phyloP scores from a whole-genome alignment of 2,888 invertebrate species.

The Acanthacorydalis orientalis region DNA sequence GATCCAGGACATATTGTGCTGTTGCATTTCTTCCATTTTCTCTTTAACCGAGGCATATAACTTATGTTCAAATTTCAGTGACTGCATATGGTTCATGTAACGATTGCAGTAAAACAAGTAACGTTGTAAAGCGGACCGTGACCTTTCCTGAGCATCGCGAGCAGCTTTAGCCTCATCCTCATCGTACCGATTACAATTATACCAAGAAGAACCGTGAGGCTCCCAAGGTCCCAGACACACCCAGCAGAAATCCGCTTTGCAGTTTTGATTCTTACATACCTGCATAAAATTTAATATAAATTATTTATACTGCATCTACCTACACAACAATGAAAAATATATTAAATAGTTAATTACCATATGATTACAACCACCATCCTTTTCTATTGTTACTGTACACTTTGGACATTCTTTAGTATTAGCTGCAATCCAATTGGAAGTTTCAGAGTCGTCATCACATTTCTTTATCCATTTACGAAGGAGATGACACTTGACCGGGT shows the following conservation, averaged over 20 bases:
- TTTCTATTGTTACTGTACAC: constrained; percentile 92
- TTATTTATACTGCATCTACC: background rate
- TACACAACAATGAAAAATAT: background rate
- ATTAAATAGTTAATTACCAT: constrained; percentile 41
- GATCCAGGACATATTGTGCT: constrained; percentile 99
- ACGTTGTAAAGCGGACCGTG: constrained; percentile 84
- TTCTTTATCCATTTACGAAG: constrained; percentile 96
- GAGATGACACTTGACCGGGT: constrained; percentile 88
- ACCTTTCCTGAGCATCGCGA: constrained; percentile 87
- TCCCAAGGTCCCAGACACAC: constrained; percentile 98
- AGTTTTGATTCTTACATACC: constrained; percentile 91
- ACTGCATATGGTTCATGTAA: constrained; percentile 99
- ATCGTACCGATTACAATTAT: constrained; percentile 92
- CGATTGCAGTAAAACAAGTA: constrained; percentile 98
- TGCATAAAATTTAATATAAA: background rate
- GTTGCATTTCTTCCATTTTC: constrained; percentile 99
- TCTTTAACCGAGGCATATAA: constrained; percentile 88
- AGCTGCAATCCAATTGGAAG: constrained; percentile 98
- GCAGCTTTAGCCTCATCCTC: constrained; percentile 94
- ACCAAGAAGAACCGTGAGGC: constrained; percentile 96
- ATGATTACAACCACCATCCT: constrained; percentile 98
- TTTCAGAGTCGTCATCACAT: constrained; percentile 97
- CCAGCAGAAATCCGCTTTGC: constrained; percentile 98
- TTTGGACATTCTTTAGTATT: constrained; percentile 99
- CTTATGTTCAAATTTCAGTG: constrained; percentile 93